Percentiles rank a stretch among this genome's conserved stretches.
Conservation (phyloP, 2,797 vertebrate species). For the Cossypha heuglini region DNA sequence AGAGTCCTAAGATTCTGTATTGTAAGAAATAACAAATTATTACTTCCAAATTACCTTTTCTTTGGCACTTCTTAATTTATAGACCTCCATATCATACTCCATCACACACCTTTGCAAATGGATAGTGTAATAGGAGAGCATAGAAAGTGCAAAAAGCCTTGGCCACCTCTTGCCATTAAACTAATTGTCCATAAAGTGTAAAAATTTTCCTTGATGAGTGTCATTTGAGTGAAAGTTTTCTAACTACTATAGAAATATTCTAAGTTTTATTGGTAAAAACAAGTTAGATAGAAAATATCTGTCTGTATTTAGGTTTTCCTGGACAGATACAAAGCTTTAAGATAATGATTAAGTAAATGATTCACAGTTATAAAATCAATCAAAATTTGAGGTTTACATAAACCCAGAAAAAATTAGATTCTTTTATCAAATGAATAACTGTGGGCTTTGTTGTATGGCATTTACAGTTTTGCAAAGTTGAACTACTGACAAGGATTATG, state of each 20-base stretch:
- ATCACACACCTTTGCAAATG: not conserved
- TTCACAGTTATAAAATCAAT: not conserved
- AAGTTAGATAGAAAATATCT: not conserved
- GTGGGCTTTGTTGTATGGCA: not conserved
- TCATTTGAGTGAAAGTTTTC: not conserved
- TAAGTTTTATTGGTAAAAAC: not conserved
- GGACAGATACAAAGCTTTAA: not conserved
- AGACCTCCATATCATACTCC: not conserved
- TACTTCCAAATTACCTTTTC: not conserved
- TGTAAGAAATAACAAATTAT: not conserved
- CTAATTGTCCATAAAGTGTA: not conserved
- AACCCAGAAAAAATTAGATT: not conserved
- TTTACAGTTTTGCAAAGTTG: not conserved
- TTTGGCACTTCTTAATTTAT: not conserved
- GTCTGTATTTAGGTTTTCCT: not conserved
- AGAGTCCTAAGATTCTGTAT: not conserved
- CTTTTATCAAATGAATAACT: not conserved
- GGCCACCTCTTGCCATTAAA: not conserved
- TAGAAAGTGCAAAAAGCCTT: not conserved
- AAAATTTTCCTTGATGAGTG: not conserved
- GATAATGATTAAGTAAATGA: not conserved
- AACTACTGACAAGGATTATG: not conserved
- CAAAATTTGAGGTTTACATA: not conserved
- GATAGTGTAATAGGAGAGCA: not conserved
- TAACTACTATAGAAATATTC: not conserved